phyloP scores from a whole-genome alignment of 2,888 invertebrate species.

The Palloptera scutellata region DNA sequence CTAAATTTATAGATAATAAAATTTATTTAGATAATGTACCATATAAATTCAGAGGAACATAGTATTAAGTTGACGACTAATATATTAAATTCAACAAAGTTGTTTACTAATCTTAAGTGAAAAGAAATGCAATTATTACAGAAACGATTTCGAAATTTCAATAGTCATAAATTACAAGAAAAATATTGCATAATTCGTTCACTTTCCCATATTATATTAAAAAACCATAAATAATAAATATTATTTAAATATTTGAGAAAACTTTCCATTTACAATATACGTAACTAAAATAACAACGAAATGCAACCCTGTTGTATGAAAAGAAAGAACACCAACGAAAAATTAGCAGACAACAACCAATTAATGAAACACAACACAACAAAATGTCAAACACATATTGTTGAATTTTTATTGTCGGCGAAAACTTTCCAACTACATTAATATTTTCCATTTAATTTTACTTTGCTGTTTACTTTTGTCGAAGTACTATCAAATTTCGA shows the following conservation, averaged over 20 bases:
- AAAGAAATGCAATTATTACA: not conserved
- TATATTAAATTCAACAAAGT: too few species aligned
- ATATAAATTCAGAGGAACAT: too few species aligned
- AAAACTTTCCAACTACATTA: not conserved
- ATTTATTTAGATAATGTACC: too few species aligned
- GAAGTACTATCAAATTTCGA: not conserved
- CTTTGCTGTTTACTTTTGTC: not conserved
- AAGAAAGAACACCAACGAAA: not conserved
- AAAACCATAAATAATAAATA: too few species aligned
- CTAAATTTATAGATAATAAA: slow-evolving; percentile 39
- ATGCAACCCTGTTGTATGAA: not conserved
- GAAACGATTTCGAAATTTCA: not conserved
- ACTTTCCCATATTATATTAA: too few species aligned
- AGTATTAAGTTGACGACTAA: too few species aligned
- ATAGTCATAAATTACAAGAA: slow-evolving; percentile 6
- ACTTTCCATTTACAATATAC: too few species aligned
- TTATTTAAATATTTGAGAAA: too few species aligned
- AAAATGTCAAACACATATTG: slow-evolving; percentile 15
- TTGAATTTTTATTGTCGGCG: not conserved
- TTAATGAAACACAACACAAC: not conserved
- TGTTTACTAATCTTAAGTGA: not conserved
- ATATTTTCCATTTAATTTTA: not conserved
- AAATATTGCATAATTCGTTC: too few species aligned
- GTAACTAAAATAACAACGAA: not conserved
- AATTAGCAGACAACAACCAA: not conserved